A percentile compares a stretch with the other conserved stretches of the same genome.
Conservation (phyloP, 2,113 vertebrate genomes). For the Thunnus thynnus region DNA sequence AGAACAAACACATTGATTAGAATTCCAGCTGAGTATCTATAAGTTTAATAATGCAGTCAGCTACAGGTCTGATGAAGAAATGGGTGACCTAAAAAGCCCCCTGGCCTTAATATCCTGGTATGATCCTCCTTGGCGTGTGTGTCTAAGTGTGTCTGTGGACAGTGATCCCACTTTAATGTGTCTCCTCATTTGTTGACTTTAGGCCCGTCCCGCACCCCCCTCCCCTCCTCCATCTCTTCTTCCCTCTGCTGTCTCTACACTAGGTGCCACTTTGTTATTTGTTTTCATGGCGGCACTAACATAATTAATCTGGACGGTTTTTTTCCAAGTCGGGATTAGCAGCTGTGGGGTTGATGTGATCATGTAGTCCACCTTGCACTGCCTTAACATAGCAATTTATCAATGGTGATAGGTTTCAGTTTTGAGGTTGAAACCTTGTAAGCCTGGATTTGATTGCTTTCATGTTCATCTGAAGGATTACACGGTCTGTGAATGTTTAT, state of each 20-base stretch:
- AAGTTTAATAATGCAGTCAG: constrained; percentile 41
- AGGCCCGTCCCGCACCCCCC: background rate
- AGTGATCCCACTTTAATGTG: constrained; percentile 65
- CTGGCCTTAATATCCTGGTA: constrained; percentile 62
- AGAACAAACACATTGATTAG: constrained; percentile 23
- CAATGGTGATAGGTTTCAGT: no score
- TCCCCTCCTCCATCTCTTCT: background rate
- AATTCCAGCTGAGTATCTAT: constrained; percentile 18
- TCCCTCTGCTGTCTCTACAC: constrained; percentile 7
- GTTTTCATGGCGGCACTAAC: constrained; percentile 51
- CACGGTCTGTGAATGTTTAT: background rate
- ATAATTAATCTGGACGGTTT: constrained; percentile 42
- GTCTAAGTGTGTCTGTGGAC: constrained; percentile 59
- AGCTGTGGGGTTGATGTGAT: constrained; percentile 51
- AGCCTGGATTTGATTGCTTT: background rate
- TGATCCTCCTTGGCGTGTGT: constrained; percentile 53
- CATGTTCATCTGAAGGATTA: background rate
- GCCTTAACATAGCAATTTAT: background rate
- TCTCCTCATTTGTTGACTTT: constrained; percentile 55
- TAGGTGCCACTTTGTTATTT: constrained; percentile 53
- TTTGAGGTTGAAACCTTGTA: background rate
- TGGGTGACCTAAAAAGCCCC: constrained; percentile 42
- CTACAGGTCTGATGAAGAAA: constrained; percentile 40
- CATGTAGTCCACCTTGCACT: background rate
- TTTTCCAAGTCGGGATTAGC: constrained; percentile 57